Conservation (phyloP, 2,113 vertebrate genomes). For the Anas platyrhynchos region DNA sequence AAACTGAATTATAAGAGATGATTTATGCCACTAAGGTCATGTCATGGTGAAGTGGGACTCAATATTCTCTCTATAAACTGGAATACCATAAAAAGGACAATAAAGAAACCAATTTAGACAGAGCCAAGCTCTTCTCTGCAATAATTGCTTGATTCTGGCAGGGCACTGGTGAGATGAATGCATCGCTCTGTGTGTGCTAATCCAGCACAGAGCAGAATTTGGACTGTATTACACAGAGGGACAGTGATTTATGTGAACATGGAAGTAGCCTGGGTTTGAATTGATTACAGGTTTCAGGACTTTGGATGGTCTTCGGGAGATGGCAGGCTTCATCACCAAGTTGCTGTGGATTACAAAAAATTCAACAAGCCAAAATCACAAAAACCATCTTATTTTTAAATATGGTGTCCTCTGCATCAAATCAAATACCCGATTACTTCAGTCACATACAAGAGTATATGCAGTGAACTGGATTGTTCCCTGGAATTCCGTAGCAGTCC, state of each 20-base stretch:
- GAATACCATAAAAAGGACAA: neutral
- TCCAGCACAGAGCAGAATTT: neutral
- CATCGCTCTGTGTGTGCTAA: rapidly evolving
- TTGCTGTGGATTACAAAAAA: neutral
- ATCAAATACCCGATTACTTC: neutral
- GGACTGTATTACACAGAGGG: neutral
- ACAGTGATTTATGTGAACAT: neutral
- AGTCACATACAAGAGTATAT: neutral
- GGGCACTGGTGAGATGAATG: neutral
- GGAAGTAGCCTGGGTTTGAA: neutral
- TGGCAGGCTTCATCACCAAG: neutral
- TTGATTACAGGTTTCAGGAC: neutral
- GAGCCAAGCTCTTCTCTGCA: neutral
- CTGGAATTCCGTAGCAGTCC: neutral
- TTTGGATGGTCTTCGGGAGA: neutral
- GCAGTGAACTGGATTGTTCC: neutral
- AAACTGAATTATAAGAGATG: neutral
- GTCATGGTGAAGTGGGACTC: neutral
- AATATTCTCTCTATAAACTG: neutral
- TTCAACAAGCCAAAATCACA: neutral
- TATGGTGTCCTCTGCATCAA: neutral
- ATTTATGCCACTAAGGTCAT: neutral
- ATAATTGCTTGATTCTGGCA: neutral
- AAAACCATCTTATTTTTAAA: neutral
- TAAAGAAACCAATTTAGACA: neutral